These are phyloP conservation scores for Anneissia japonica DNA, from an alignment of 35 echinoderm and acorn worm species.

Conservation along the genomic window DNA sequence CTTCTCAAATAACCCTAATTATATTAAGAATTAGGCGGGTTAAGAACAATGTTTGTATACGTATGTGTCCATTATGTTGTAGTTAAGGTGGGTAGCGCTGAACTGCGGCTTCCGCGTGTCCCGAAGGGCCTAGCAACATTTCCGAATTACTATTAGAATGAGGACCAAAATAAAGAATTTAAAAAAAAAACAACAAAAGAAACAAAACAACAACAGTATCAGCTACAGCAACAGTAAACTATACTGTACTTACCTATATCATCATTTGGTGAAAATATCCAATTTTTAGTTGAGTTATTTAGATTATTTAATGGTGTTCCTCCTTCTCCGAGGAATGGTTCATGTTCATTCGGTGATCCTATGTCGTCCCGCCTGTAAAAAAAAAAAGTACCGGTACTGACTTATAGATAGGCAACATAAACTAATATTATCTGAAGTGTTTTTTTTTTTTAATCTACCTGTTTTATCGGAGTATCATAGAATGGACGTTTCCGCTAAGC, in stretches of 20 bases:
- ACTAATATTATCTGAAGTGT: background rate
- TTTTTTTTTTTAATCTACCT: slow-evolving; percentile 1
- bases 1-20: too few relatives aligned
- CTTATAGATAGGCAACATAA: background rate
- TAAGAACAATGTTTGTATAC: too few relatives aligned
- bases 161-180: too few relatives aligned
- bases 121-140: too few relatives aligned
- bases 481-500: background rate
- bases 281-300: slow-evolving; percentile 8
- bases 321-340: slow-evolving; percentile 14
- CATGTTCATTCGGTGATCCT: background rate
- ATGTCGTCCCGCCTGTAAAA: background rate
- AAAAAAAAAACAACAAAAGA: too few relatives aligned
- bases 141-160: too few relatives aligned
- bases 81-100: too few relatives aligned
- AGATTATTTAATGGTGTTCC: slow-evolving; percentile 21
- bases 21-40: too few relatives aligned
- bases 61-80: too few relatives aligned
- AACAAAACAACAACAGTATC: slow-evolving; percentile 19
- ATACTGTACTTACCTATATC: slow-evolving; percentile 6
- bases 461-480: background rate
- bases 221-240: background rate
- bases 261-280: slow-evolving; percentile 19
- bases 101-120: too few relatives aligned
- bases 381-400: background rate